Evolutionary conservation across 2,113 vertebrate genomes (phyloP).

Genomic region (Tragulus kanchil): DNA sequence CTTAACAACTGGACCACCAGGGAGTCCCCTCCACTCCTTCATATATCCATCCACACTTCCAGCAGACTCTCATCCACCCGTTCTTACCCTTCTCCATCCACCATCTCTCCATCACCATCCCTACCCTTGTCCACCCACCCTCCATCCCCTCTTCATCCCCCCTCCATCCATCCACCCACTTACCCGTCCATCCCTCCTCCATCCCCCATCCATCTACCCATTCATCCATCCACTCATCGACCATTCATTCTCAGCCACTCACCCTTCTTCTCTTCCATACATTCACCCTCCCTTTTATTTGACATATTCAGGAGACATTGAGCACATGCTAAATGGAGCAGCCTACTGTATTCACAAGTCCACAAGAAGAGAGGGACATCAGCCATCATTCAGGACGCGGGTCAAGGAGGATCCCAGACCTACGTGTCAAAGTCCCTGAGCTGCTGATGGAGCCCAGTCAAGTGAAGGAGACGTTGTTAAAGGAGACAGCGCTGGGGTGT

Average conservation of each 20-base stretch:
- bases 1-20: not conserved
- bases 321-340: not conserved
- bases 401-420: no score
- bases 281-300: not conserved
- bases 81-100: not conserved
- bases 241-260: not conserved
- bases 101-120: not conserved
- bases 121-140: no score
- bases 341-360: no score
- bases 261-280: no score
- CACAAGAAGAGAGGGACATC: no score
- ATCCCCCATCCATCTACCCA: not conserved
- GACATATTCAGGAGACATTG: not conserved
- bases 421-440: not conserved
- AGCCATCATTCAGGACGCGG: no score
- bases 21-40: not conserved
- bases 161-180: not conserved
- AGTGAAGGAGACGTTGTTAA: not conserved
- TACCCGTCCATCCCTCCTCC: not conserved
- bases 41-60: fast-evolving
- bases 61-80: not conserved
- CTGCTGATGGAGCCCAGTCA: no score
- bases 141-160: no score
- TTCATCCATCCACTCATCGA: no score
- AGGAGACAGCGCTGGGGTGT: not conserved